These are phyloP conservation scores for Phalanger gymnotis DNA, from an alignment of 2,797 vertebrate genomes.

Conservation along the genomic window DNA sequence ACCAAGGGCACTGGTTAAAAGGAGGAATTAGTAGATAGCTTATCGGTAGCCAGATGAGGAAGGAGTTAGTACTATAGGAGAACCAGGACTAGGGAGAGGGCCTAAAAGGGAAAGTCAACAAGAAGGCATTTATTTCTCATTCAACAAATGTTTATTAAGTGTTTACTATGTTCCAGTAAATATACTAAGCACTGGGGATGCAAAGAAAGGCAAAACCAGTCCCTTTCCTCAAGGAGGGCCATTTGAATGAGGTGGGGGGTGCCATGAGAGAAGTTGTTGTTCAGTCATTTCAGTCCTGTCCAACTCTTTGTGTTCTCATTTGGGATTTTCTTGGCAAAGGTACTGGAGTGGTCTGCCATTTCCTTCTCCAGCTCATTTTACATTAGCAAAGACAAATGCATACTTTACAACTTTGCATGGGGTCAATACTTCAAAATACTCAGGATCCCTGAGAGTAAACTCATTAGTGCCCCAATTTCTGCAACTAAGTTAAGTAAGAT, in stretches of 20 bases:
- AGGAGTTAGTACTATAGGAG: background rate
- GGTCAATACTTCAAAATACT: conserved; percentile 56
- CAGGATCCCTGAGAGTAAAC: conserved; percentile 53
- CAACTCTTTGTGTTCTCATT: background rate
- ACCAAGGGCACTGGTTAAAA: background rate
- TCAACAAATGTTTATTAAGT: background rate
- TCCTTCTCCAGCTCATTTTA: background rate
- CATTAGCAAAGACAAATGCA: conserved; percentile 61
- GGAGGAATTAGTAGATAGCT: background rate
- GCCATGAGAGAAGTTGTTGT: background rate
- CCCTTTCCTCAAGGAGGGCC: background rate
- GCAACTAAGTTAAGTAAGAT: background rate
- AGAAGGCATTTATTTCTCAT: background rate
- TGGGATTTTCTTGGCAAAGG: background rate
- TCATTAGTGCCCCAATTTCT: conserved; percentile 61
- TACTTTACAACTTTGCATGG: conserved; percentile 42
- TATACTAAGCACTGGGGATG: background rate
- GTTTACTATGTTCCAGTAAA: too few species aligned
- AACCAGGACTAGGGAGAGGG: background rate
- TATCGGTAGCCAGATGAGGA: background rate
- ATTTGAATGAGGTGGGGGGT: background rate
- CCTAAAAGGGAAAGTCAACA: background rate
- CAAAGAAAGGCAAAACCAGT: background rate
- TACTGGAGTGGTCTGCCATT: background rate
- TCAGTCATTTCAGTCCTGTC: background rate